phyloP scores from a whole-genome alignment of 2,113 vertebrate genomes.

The Rousettus leschenaultii region DNA sequence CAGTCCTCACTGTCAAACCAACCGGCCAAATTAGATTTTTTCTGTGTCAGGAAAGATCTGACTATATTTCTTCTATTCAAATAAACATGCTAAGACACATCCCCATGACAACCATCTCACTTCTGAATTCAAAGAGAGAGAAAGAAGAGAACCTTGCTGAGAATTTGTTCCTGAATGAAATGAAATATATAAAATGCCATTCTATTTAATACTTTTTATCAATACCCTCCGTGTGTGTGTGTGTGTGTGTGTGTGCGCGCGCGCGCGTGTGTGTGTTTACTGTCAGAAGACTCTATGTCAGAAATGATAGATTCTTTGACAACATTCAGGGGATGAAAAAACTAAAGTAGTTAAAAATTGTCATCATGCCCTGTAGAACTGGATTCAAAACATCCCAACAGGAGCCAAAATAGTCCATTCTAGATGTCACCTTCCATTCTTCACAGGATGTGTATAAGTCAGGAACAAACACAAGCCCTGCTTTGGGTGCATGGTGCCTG shows the following conservation, averaged over 20 bases:
- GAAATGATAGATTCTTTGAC: not conserved
- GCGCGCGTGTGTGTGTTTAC: not conserved
- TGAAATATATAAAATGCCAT: not conserved
- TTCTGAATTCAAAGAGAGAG: slow-evolving; percentile 14
- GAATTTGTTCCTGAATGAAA: slow-evolving; percentile 12
- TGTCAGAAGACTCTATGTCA: not conserved
- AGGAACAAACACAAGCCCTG: not conserved
- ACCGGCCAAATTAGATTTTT: not conserved
- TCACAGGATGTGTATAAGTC: not conserved
- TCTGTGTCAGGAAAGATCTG: not conserved
- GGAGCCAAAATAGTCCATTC: not conserved
- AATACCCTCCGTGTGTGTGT: not conserved
- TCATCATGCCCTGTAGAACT: not conserved
- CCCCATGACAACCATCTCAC: slow-evolving; percentile 43
- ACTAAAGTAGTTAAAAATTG: not conserved
- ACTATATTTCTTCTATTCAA: slow-evolving; percentile 40
- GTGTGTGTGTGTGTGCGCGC: not conserved
- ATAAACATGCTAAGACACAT: slow-evolving; percentile 38
- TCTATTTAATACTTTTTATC: not conserved
- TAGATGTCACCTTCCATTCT: not conserved
- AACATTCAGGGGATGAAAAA: not conserved
- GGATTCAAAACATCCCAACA: not conserved
- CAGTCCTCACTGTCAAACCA: slow-evolving; percentile 2
- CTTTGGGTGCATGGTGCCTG: not conserved
- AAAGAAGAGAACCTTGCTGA: not conserved